Conservation (phyloP, 2,797 vertebrate genomes). For the Aselliscus stoliczkanus region DNA sequence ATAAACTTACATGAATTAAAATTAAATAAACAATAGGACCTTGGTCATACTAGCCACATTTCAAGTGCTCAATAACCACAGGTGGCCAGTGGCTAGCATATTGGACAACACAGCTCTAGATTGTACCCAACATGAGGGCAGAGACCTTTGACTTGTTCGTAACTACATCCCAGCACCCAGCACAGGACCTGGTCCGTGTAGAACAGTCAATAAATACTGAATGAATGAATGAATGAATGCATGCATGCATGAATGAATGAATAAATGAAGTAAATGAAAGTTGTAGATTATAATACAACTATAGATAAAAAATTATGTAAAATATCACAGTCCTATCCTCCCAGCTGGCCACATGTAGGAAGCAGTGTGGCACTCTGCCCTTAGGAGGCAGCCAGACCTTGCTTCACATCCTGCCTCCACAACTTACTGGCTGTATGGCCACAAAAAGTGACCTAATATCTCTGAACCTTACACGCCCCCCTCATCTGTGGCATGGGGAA, state of each 20-base stretch:
- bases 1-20: not conserved
- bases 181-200: not conserved
- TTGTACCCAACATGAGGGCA: too few relatives aligned
- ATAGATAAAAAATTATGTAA: not conserved
- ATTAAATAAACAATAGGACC: not conserved
- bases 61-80: not conserved
- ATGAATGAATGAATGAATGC: not conserved
- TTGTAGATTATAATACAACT: not conserved
- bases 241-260: not conserved
- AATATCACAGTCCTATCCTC: accelerated
- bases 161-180: not conserved
- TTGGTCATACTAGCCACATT: not conserved
- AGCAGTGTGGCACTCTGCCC: accelerated
- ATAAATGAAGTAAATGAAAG: not conserved
- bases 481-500: not conserved
- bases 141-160: not conserved
- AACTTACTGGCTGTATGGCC: not conserved
- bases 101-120: not conserved
- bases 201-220: not conserved
- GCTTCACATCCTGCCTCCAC: not conserved
- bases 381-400: not conserved
- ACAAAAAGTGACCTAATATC: not conserved
- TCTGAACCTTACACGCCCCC: not conserved
- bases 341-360: not conserved
- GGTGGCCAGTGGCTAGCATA: not conserved